Base-by-base conservation (phyloP, 2,113 vertebrate genomes). In the Actenoides hombroni region DNA sequence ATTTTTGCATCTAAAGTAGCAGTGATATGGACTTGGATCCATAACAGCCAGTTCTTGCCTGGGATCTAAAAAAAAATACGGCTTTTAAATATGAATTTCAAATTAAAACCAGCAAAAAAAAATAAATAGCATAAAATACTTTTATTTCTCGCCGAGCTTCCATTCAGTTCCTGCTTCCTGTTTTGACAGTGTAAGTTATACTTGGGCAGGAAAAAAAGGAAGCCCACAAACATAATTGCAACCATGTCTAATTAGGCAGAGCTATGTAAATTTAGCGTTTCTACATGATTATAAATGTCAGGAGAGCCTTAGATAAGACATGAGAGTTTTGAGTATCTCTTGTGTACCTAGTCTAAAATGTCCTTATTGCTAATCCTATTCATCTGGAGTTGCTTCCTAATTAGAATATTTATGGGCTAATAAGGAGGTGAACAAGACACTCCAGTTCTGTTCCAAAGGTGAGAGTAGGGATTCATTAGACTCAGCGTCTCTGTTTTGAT, bases 341-440 rank as follows among this genome's bases (percentile, higher is more conserved):
- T 59, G 68, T 78, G 95, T 86, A 80, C 91, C 93, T 92, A 83
- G 94, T 90, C 79, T 86, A 87, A 92, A 96, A 92, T 64, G 91
- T 97, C 97, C 95, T 97, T 90, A 95, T 88, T 95, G 92, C 96
- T 98, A 96, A 98, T 97, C 97, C 97, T 95, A 93, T 97, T 98
- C 97, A 96, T 97, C 98, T 98, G 77, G 92, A 97, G 95, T 92
- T 91, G 91, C 93, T 94, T 97, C 94, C 98, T 99, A 98, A 99
- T 99, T 98, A 97, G 98, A 98, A 98, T 98, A 98, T 98, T 98
- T 98, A 98, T 98, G 97, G 98, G 93, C 98, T 98, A 98, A 99
- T 98, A 98, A 98, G 97, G 95, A 98, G 98, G 97, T 98, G 98
- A 98, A 95, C 95, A 88, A 94, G 96, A 97, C 95, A 92, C 95